phyloP scores from a whole-genome alignment of 2,888 invertebrate genomes.

The Tetropium fuscum region DNA sequence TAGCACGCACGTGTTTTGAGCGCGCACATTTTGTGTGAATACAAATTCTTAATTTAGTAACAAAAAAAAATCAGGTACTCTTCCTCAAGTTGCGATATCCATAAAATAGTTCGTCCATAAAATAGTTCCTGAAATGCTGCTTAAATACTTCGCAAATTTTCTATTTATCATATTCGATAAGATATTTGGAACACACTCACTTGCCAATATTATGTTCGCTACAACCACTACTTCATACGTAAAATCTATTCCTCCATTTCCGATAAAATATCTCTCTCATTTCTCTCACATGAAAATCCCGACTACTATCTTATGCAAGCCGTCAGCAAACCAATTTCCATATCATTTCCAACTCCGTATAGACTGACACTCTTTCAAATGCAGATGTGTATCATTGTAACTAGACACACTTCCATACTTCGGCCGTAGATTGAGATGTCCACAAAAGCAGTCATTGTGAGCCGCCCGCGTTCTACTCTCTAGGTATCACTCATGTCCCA shows the following conservation, averaged over 20 bases:
- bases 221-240: background rate
- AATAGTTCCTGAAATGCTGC: too few relatives aligned
- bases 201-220: background rate
- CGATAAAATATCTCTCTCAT: background rate
- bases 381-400: slow-evolving; percentile 62
- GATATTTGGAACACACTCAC: too few relatives aligned
- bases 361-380: slow-evolving; percentile 63
- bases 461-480: slow-evolving; percentile 21
- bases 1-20: too few relatives aligned
- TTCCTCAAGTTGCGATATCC: too few relatives aligned
- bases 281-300: background rate
- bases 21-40: too few relatives aligned
- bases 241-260: background rate
- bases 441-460: slow-evolving; percentile 50
- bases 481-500: slow-evolving; percentile 39
- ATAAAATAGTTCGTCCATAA: too few relatives aligned
- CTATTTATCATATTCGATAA: too few relatives aligned
- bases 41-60: too few relatives aligned
- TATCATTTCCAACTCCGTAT: slow-evolving; percentile 61
- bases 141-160: too few relatives aligned
- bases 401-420: slow-evolving; percentile 50
- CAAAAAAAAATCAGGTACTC: too few relatives aligned
- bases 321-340: slow-evolving; percentile 60
- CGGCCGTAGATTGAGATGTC: slow-evolving; percentile 50
- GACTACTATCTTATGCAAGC: slow-evolving; percentile 4